These are phyloP conservation scores for Clarias macrocephalus DNA, from an alignment of 2,113 vertebrate species.

Conservation along the genomic window DNA sequence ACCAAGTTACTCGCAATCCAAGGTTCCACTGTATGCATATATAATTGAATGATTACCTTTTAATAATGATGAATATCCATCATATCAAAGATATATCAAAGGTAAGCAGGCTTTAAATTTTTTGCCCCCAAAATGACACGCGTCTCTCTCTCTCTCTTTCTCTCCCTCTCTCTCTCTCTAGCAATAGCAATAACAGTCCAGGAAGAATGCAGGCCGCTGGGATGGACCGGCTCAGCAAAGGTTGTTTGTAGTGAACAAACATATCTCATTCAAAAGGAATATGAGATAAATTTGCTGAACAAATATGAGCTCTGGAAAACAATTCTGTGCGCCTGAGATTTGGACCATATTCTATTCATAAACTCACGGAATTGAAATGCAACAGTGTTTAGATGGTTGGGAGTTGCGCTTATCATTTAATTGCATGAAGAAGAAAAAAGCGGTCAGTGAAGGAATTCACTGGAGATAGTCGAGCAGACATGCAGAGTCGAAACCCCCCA, in stretches of 20 bases:
- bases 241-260: conserved; percentile 52
- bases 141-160: conserved; percentile 7
- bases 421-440: conserved; percentile 60
- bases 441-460: conserved; percentile 60
- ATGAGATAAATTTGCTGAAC: conserved; percentile 50
- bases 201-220: conserved; percentile 7
- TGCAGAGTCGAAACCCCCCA: background rate
- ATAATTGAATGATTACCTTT: no score
- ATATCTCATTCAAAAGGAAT: conserved; percentile 53
- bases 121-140: background rate
- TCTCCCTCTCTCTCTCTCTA: no score
- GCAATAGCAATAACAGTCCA: conserved; percentile 23
- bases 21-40: no score
- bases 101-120: background rate
- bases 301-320: conserved; percentile 46
- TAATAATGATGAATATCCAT: background rate
- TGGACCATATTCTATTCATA: conserved; percentile 49
- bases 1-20: no score
- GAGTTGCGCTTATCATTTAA: conserved; percentile 71
- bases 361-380: conserved; percentile 53
- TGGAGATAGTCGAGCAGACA: conserved; percentile 46
- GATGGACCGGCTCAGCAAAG: conserved; percentile 18
- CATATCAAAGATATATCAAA: background rate
- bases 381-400: conserved; percentile 55
- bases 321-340: conserved; percentile 44